phyloP scores from a whole-genome alignment of 2,797 vertebrate species.

The Fundulus diaphanus region DNA sequence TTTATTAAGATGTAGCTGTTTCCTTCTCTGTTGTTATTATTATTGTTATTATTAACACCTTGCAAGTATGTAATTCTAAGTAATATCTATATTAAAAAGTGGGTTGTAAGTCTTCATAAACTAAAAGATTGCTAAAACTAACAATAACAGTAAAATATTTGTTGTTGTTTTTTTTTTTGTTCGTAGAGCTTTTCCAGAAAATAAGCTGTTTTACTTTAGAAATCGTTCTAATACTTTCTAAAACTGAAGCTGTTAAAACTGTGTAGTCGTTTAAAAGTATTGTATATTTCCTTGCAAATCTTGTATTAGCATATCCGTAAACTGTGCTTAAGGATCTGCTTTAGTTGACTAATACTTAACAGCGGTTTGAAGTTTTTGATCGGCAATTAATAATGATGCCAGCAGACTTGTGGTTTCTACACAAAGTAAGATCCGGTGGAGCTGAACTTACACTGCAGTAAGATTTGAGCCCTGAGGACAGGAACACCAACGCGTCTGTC shows the following conservation, averaged over 20 bases:
- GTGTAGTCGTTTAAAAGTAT: background rate
- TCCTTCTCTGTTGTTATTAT: background rate
- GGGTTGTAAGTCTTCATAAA: background rate
- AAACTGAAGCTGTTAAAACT: background rate
- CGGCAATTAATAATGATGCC: conserved; percentile 41
- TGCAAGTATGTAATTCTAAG: background rate
- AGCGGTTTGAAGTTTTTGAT: conserved; percentile 23
- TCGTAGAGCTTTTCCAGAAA: background rate
- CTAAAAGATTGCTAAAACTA: background rate
- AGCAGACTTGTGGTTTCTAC: conserved; percentile 25
- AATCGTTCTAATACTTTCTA: background rate
- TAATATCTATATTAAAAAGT: background rate
- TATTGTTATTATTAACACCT: background rate
- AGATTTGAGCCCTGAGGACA: conserved; percentile 49
- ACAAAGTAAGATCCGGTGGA: conserved; percentile 19
- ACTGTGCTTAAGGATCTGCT: background rate
- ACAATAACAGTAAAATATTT: background rate
- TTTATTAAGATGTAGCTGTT: background rate
- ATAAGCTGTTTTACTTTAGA: background rate
- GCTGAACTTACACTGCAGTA: conserved; percentile 25
- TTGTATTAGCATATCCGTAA: conserved; percentile 6
- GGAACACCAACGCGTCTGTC: conserved; percentile 27
- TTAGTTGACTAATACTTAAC: background rate
- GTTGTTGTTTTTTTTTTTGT: background rate
- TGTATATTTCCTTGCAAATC: background rate